Evolutionary conservation across 2,888 invertebrate genomes (phyloP).

Genomic region (Steinernema scapterisci): DNA sequence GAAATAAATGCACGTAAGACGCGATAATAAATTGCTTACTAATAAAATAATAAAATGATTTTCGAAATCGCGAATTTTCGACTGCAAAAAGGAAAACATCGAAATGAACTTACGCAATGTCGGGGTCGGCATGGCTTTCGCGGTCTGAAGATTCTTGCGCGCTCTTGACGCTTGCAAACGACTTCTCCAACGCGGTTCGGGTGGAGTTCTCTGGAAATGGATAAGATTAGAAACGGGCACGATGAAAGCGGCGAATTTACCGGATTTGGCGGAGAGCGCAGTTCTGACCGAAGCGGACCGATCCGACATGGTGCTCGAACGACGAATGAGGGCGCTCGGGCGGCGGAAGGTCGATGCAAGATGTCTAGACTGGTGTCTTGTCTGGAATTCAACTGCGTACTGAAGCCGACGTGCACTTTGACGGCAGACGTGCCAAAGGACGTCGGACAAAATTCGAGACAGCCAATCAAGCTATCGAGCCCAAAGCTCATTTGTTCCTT

Average conservation of each 20-base stretch:
- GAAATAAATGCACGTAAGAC: too few species aligned
- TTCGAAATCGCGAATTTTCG: too few species aligned
- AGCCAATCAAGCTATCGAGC: too few species aligned
- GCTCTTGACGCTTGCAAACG: background rate
- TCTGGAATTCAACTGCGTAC: too few species aligned
- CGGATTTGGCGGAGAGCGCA: background rate
- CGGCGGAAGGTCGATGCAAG: too few species aligned
- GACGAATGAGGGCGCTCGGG: too few species aligned
- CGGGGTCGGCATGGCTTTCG: background rate
- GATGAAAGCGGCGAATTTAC: background rate
- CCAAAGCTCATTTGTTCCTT: too few species aligned
- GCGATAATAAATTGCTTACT: too few species aligned
- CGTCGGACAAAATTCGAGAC: too few species aligned
- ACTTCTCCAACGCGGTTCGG: background rate
- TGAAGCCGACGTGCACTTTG: too few species aligned
- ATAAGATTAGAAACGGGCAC: background rate
- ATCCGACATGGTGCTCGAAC: background rate
- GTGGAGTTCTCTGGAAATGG: background rate
- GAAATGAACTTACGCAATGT: slow-evolving; percentile 1
- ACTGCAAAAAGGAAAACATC: background rate
- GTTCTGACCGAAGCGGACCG: slow-evolving; percentile 3
- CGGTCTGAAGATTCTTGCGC: background rate
- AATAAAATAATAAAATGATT: background rate
- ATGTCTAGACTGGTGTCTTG: too few species aligned
- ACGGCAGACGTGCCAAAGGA: too few species aligned